Conservation (phyloP, 2,113 vertebrate species). For the Leptodactylus fuscus region DNA sequence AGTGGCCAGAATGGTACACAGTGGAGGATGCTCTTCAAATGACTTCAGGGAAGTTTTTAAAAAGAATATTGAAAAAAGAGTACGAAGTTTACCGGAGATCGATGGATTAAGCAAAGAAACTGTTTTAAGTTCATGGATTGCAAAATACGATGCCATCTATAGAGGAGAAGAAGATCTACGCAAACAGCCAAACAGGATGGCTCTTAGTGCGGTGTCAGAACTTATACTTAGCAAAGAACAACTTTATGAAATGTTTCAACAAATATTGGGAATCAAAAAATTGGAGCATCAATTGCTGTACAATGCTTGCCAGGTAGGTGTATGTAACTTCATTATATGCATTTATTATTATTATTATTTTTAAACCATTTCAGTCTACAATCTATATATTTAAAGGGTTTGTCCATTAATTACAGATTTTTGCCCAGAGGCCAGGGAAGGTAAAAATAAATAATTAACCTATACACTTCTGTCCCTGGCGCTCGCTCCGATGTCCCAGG, state of each 20-base stretch:
- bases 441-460: too few relatives aligned
- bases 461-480: too few relatives aligned
- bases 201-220: conserved; percentile 88
- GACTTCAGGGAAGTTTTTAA: conserved; percentile 98
- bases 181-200: conserved; percentile 83
- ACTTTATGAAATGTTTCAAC: conserved; percentile 98
- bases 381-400: too few relatives aligned
- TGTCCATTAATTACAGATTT: too few relatives aligned
- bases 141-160: conserved; percentile 94
- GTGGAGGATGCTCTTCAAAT: conserved; percentile 91
- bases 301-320: conserved; percentile 94
- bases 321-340: too few relatives aligned
- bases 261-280: conserved; percentile 92
- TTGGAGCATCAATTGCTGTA: conserved; percentile 96
- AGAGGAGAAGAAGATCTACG: conserved; percentile 90
- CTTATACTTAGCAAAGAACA: conserved; percentile 98
- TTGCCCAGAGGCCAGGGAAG: too few relatives aligned
- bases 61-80: conserved; percentile 95
- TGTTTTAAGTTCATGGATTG: conserved; percentile 95
- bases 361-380: too few relatives aligned
- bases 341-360: too few relatives aligned
- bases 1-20: conserved; percentile 93
- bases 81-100: conserved; percentile 94
- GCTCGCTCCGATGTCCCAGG: too few relatives aligned
- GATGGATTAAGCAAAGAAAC: conserved; percentile 98